A percentile compares a stretch with the other conserved stretches of the same genome.
Evolutionary conservation across 1,140 invertebrate genomes (phyloP).

Genomic region (Sinella curviseta): DNA sequence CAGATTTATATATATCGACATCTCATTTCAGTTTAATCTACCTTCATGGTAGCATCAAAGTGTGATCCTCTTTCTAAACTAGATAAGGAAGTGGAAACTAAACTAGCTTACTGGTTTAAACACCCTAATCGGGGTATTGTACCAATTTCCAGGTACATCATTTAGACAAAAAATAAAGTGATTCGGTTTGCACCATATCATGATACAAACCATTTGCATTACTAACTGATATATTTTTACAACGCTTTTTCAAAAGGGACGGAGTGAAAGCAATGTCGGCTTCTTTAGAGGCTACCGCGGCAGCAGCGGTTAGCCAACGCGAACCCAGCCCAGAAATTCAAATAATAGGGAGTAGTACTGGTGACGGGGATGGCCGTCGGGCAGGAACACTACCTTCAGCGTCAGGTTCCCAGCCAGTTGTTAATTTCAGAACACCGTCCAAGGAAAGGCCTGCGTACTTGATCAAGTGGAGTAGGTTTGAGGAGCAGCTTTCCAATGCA

Average conservation of each 20-base stretch:
- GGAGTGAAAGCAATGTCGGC: background rate
- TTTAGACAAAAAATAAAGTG: too few relatives aligned
- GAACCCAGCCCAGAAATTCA: background rate
- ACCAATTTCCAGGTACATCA: background rate
- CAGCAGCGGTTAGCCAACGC: background rate
- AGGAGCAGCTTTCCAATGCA: background rate
- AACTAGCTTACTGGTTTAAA: background rate
- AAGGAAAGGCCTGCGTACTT: background rate
- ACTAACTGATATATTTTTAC: too few relatives aligned
- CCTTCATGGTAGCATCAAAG: background rate
- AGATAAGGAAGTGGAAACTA: background rate
- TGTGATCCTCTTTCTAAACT: background rate
- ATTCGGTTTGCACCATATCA: too few relatives aligned
- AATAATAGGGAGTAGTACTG: background rate
- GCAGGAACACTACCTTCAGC: background rate
- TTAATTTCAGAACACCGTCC: background rate
- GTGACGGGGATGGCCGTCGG: background rate
- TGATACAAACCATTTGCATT: too few relatives aligned
- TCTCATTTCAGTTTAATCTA: too few relatives aligned
- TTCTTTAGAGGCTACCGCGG: background rate
- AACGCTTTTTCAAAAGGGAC: background rate
- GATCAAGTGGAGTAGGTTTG: background rate
- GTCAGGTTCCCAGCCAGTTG: background rate
- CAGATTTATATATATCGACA: too few relatives aligned
- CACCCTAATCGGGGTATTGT: background rate